Base-by-base conservation (phyloP, 1,140 invertebrate genomes). In the Monochamus saltuarius region DNA sequence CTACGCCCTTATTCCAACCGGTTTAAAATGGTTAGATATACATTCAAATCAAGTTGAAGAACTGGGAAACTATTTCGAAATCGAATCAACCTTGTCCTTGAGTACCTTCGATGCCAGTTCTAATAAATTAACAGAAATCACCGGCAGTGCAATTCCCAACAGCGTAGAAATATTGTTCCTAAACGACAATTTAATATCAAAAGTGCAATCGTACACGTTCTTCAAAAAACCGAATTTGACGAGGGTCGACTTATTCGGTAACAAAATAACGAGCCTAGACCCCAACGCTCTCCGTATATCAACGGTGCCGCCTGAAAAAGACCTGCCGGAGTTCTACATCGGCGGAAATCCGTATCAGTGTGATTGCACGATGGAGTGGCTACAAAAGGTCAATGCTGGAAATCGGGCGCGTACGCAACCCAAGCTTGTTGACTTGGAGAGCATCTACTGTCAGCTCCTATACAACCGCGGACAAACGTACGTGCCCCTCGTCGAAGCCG, bases 161-260 rank as follows among this genome's bases (percentile, higher is more conserved):
- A 91, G 90, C 59, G 88, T 95, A 0, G 89, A 94, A 78, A 83
- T 90, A 66, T 76, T 95, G 4, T 90, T 89, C 70, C 80, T 95
- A 22, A 92, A 90, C 70, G 88, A 94, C 74, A 96, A 96, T 80
- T 78, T 86, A 38, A 95, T 96, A 62, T 85, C 84, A 17, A 91
- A 89, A 78, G 90, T 96, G 47, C 90, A 93, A 68, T 91, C 91
- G 0, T 94, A 94, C 67, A 91, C 92, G n/a, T 95, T 95, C 77
- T 90, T 94, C 77, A 92, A 92, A 73, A 96, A 95, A 75, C 90
- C 90, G 1, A 95, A 95, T 75, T 77, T 95, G 49, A 94, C 91
- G 1, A 80, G 88, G 49, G 92, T 95, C 1, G 91, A 95, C 76
- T 78, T 96, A 38, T 89, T 88, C 65, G 87, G 89, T 40, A 96